Conservation (phyloP, 2,888 invertebrate genomes). For the Diplazon laetatorius region DNA sequence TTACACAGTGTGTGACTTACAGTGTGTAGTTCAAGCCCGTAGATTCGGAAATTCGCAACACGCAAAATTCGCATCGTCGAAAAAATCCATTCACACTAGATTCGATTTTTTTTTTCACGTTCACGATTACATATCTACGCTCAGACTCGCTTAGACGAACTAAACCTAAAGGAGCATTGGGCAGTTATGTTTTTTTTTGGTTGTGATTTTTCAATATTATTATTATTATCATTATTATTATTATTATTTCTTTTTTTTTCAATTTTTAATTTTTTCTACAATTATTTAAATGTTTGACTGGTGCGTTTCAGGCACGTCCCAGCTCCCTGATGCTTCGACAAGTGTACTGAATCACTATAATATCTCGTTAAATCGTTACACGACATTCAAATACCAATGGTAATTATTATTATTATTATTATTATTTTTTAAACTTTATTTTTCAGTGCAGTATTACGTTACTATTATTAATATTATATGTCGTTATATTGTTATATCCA, state of each 20-base stretch:
- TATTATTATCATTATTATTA: too few species aligned
- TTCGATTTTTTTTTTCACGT: conserved; percentile 22
- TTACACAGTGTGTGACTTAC: conserved; percentile 50
- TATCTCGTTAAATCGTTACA: conserved; percentile 29
- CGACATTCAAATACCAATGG: conserved; percentile 54
- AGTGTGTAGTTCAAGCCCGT: conserved; percentile 30
- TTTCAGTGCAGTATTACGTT: conserved; percentile 28
- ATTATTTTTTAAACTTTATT: conserved; percentile 21
- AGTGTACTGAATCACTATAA: conserved; percentile 37
- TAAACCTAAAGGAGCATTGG: conserved; percentile 65
- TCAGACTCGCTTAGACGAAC: conserved; percentile 45
- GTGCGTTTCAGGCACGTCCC: conserved; percentile 55
- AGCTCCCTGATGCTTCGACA: conserved; percentile 54
- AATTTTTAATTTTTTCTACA: background rate
- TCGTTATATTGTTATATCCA: conserved; percentile 3
- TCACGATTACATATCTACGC: conserved; percentile 54
- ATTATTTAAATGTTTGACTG: conserved; percentile 29
- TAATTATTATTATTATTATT: conserved; percentile 38
- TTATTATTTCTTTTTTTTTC: conserved; percentile 33
- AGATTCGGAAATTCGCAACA: conserved; percentile 45
- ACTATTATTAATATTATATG: conserved; percentile 16
- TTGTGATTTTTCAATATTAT: too few species aligned
- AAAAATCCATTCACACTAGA: conserved; percentile 28
- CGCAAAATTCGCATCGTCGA: conserved; percentile 27
- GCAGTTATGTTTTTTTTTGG: conserved; percentile 64